Conservation (phyloP, 2,113 vertebrate species). For the pig (Sus scrofa) region DNA sequence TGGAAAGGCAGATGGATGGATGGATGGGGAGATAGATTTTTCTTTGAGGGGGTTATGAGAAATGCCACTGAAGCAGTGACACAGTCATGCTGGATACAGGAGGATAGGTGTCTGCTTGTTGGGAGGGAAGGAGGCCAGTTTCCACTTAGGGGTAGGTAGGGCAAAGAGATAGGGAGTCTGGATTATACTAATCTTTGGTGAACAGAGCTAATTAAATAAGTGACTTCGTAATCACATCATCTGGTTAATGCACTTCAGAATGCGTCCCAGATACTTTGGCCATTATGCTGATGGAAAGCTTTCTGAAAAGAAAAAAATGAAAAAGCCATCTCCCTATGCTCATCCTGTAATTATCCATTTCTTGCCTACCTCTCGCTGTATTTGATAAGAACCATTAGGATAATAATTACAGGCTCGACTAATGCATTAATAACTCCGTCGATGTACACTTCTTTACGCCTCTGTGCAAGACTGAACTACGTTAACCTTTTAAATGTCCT, state of each 20-base stretch:
- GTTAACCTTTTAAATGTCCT: slow-evolving; percentile 69
- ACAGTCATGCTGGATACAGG: too few species aligned
- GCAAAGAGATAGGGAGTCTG: not conserved
- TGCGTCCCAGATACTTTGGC: slow-evolving; percentile 43
- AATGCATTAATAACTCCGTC: slow-evolving; percentile 75
- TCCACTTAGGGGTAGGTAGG: not conserved
- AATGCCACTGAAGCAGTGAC: not conserved
- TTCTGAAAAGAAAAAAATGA: not conserved
- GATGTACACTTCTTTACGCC: slow-evolving; percentile 54
- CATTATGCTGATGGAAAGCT: slow-evolving; percentile 72
- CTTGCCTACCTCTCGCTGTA: slow-evolving; percentile 79
- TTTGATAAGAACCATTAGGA: slow-evolving; percentile 77
- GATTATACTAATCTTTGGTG: slow-evolving; percentile 45
- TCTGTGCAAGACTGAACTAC: slow-evolving; percentile 65
- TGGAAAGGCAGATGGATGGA: too few species aligned
- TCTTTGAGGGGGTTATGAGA: not conserved
- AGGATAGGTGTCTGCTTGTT: not conserved
- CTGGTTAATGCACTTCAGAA: slow-evolving; percentile 68
- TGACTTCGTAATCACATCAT: slow-evolving; percentile 51
- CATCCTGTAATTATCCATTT: slow-evolving; percentile 71
- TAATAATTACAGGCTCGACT: slow-evolving; percentile 60
- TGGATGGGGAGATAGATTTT: not conserved
- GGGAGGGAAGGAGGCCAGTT: not conserved
- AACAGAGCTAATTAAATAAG: slow-evolving; percentile 60
- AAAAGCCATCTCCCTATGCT: slow-evolving; percentile 48